phyloP scores from a whole-genome alignment of 2,797 vertebrate genomes.

The Malurus splendens region DNA sequence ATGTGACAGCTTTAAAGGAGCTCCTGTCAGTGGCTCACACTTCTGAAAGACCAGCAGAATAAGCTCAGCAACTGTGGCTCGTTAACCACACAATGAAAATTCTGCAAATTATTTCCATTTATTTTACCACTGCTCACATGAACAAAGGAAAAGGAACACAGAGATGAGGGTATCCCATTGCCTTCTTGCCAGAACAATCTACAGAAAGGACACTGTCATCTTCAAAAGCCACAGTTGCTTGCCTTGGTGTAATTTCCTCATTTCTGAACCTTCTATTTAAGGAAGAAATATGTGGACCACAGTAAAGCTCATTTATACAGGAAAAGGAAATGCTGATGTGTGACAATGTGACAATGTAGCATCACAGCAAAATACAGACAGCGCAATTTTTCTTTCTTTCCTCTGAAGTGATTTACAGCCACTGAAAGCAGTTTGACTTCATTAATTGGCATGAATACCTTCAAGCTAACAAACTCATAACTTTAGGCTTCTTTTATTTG shows the following conservation, averaged over 20 bases:
- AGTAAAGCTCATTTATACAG: not conserved
- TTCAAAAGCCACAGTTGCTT: not conserved
- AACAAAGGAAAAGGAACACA: not conserved
- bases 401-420: not conserved
- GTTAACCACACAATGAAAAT: not conserved
- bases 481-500: not conserved
- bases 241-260: not conserved
- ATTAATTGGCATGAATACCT: not conserved
- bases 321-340: not conserved
- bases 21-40: not conserved
- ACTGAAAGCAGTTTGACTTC: not conserved
- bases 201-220: not conserved
- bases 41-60: not conserved
- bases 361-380: not conserved
- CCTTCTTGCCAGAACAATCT: not conserved
- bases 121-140: not conserved
- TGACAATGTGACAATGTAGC: not conserved
- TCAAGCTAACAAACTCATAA: not conserved
- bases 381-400: not conserved
- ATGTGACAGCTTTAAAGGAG: not conserved
- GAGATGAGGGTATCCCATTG: not conserved
- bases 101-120: not conserved
- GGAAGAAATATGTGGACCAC: not conserved
- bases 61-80: not conserved
- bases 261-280: not conserved